A percentile compares a stretch with the other conserved stretches of the same genome.
These are phyloP conservation scores for Parnassius smintheus DNA, from an alignment of 2,888 invertebrate species.

Conservation along the genomic window DNA sequence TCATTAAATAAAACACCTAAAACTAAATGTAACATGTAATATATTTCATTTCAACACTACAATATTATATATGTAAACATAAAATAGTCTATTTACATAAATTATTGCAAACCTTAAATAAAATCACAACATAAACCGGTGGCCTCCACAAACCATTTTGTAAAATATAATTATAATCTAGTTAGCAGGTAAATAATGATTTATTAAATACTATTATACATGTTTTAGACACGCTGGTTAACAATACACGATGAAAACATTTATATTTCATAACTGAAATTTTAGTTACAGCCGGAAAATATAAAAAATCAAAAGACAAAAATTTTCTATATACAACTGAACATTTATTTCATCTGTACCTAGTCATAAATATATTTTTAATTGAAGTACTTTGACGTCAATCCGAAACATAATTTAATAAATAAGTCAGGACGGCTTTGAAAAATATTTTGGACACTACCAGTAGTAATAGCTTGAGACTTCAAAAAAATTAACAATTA, in stretches of 20 bases:
- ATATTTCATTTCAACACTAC: slow-evolving; percentile 69
- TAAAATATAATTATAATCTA: slow-evolving; percentile 9
- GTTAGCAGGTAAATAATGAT: background rate
- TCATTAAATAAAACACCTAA: slow-evolving; percentile 24
- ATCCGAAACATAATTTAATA: slow-evolving; percentile 6
- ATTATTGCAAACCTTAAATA: slow-evolving; percentile 61
- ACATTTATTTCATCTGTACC: background rate
- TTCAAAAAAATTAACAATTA: too few relatives aligned
- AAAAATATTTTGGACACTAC: too few relatives aligned
- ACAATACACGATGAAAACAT: background rate
- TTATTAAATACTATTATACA: background rate
- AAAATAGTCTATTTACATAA: slow-evolving; percentile 57
- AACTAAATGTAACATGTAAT: slow-evolving; percentile 59
- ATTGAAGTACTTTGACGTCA: background rate
- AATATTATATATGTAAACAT: slow-evolving; percentile 54
- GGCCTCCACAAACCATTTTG: slow-evolving; percentile 23
- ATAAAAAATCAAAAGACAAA: background rate
- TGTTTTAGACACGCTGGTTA: slow-evolving; percentile 1
- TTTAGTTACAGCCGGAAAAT: background rate
- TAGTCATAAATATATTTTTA: background rate
- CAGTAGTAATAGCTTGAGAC: too few relatives aligned
- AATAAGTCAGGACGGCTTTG: too few relatives aligned
- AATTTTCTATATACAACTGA: slow-evolving; percentile 1
- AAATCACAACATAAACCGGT: slow-evolving; percentile 60
- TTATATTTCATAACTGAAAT: background rate